Evolutionary conservation across 2,888 invertebrate genomes (phyloP).

Genomic region (Drosophila anomelani): DNA sequence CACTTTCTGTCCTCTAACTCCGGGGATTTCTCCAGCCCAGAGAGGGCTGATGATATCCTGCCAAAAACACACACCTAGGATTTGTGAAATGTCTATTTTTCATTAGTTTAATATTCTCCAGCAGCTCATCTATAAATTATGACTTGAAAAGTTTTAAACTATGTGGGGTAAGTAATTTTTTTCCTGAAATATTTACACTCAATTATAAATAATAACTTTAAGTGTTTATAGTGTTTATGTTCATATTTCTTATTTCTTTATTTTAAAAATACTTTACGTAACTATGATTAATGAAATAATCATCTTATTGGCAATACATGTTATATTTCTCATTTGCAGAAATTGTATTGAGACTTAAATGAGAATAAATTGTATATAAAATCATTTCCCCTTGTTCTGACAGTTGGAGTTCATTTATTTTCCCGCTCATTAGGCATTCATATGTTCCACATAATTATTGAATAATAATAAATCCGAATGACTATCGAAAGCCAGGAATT

Average conservation of each 20-base stretch:
- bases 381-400: neutral
- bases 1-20: constrained; percentile 9
- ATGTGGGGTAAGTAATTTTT: neutral
- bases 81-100: constrained; percentile 20
- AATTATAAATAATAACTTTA: neutral
- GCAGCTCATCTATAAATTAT: constrained; percentile 26
- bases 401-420: neutral
- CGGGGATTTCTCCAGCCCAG: neutral
- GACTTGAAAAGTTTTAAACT: neutral
- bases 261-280: neutral
- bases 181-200: neutral
- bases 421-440: constrained; percentile 34
- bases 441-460: constrained; percentile 17
- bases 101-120: constrained; percentile 31
- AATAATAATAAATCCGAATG: constrained; percentile 33
- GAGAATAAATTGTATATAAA: neutral
- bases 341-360: neutral
- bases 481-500: constrained; percentile 2
- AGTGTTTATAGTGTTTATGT: neutral
- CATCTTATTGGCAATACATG: too few species aligned
- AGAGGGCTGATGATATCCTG: constrained; percentile 9
- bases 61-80: constrained; percentile 2
- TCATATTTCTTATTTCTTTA: too few species aligned
- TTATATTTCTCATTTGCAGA: neutral
- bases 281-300: too few species aligned